These are phyloP conservation scores for Dryoscopus gambensis DNA, from an alignment of 2,113 vertebrate genomes.

Conservation along the genomic window DNA sequence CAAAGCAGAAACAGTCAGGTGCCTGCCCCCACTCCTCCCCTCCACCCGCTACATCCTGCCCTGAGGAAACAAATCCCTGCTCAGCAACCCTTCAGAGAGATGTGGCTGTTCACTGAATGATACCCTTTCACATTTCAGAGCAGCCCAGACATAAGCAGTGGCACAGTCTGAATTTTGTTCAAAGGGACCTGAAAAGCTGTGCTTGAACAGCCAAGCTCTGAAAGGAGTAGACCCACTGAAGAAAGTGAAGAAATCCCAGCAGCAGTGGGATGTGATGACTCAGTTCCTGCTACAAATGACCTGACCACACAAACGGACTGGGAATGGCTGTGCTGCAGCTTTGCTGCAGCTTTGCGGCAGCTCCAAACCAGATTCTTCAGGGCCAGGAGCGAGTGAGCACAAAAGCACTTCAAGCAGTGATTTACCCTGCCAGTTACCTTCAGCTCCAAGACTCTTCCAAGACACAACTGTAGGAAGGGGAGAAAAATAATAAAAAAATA, in stretches of 20 bases:
- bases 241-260: neutral
- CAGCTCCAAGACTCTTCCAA: neutral
- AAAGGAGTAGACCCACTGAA: neutral
- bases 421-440: neutral
- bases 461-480: neutral
- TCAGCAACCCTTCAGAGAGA: neutral
- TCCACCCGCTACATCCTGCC: neutral
- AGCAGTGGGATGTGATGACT: neutral
- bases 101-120: neutral
- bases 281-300: conserved; percentile 3
- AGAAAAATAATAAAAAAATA: neutral
- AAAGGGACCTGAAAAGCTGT: neutral
- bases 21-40: neutral
- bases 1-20: neutral
- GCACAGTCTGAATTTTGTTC: neutral
- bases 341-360: neutral
- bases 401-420: neutral
- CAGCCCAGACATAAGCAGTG: neutral
- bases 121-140: neutral
- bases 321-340: neutral
- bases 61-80: neutral
- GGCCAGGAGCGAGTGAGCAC: neutral
- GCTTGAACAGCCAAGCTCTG: neutral
- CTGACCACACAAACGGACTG: neutral
- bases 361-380: neutral